phyloP scores from a whole-genome alignment of 2,113 vertebrate genomes.

The Cephalopholis sonnerati region DNA sequence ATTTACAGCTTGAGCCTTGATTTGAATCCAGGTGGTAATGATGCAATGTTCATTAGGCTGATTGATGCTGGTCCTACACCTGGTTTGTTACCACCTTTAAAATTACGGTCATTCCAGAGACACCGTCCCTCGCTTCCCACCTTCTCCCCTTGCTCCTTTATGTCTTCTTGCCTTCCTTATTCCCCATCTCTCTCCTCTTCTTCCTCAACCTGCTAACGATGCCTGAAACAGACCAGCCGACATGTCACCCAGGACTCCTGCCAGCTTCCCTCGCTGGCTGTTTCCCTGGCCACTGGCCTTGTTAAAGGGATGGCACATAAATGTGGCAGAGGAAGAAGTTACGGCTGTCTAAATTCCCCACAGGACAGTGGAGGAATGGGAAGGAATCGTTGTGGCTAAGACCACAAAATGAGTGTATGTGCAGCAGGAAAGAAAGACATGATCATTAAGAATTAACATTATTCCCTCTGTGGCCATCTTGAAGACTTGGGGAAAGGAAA shows the following conservation, averaged over 20 bases:
- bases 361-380: constrained; percentile 32
- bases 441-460: constrained; percentile 64
- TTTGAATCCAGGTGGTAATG: constrained; percentile 12
- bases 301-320: constrained; percentile 72
- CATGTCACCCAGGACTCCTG: constrained; percentile 50
- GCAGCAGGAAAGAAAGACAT: constrained; percentile 26
- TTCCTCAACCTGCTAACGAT: constrained; percentile 50
- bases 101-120: background rate
- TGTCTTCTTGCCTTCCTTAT: constrained; percentile 19
- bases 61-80: constrained; percentile 19
- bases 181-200: constrained; percentile 16
- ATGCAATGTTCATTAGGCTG: constrained; percentile 26
- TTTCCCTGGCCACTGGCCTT: constrained; percentile 61
- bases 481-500: constrained; percentile 32
- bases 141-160: constrained; percentile 20
- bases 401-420: constrained; percentile 34
- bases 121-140: background rate
- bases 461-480: constrained; percentile 48
- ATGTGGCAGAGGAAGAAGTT: constrained; percentile 60
- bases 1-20: background rate
- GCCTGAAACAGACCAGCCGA: constrained; percentile 20
- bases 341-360: constrained; percentile 56
- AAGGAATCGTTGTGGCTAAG: constrained; percentile 35
- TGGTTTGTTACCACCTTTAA: constrained; percentile 24
- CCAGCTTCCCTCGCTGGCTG: constrained; percentile 42